Conservation (phyloP, 2,888 invertebrate species). For the Hipparchia sbordonii region DNA sequence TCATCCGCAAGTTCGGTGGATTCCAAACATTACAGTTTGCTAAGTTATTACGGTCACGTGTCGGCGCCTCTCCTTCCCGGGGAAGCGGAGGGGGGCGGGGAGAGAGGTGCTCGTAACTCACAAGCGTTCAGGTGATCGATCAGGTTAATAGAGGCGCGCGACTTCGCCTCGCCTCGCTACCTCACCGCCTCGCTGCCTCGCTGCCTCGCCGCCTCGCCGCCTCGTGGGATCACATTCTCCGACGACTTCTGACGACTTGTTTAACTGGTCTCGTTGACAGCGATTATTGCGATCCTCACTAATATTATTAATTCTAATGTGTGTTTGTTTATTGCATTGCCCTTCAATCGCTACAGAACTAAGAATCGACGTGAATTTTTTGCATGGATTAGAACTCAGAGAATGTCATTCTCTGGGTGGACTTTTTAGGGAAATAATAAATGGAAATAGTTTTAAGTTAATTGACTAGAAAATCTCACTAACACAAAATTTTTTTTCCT, state of each 20-base stretch:
- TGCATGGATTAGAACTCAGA: no score
- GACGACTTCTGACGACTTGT: neutral
- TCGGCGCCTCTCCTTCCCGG: neutral
- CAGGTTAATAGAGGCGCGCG: neutral
- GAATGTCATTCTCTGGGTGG: no score
- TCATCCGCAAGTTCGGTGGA: neutral
- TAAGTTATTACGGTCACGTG: conserved; percentile 7
- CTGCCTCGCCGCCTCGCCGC: no score
- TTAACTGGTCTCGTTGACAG: neutral
- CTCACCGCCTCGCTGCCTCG: neutral
- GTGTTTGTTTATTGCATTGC: no score
- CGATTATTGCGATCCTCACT: neutral
- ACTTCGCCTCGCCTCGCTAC: neutral
- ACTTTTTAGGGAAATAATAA: no score
- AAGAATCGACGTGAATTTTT: no score
- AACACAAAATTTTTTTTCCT: no score
- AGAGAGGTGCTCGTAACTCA: neutral
- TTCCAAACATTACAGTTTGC: neutral
- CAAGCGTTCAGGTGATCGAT: conserved; percentile 7
- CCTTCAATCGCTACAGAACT: no score
- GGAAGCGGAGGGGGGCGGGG: neutral
- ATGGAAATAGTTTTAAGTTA: no score
- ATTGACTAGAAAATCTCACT: no score
- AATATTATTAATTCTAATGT: neutral
- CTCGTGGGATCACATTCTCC: no score